A percentile compares a stretch with the other conserved stretches of the same genome.
These are phyloP conservation scores for Botrylloides violaceus DNA, from an alignment of 23 tunicate species.

Conservation along the genomic window DNA sequence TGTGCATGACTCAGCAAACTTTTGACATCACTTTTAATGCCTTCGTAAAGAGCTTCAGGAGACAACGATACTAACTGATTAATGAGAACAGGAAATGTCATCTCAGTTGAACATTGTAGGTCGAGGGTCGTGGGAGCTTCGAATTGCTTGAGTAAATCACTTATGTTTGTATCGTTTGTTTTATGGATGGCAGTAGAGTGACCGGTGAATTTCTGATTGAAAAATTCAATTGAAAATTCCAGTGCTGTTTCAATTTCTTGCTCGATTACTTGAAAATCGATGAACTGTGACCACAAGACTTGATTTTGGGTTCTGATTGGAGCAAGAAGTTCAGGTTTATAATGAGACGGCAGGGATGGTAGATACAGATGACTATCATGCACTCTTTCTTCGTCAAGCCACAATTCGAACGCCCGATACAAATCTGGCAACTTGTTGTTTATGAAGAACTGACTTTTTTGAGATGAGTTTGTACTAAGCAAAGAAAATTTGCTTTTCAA, in stretches of 20 bases:
- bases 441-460: not conserved
- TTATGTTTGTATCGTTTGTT: constrained; percentile 29
- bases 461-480: not conserved
- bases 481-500: not conserved
- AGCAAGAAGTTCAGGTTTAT: constrained; percentile 52
- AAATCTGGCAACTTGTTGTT: not conserved
- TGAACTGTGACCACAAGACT: not conserved
- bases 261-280: constrained; percentile 4
- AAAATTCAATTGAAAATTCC: constrained; percentile 13
- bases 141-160: constrained; percentile 54
- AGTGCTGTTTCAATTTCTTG: not conserved
- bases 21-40: constrained; percentile 5
- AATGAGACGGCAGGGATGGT: constrained; percentile 77
- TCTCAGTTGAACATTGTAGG: not conserved
- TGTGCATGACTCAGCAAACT: not conserved
- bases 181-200: not conserved
- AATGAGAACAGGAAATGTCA: constrained; percentile 8
- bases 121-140: constrained; percentile 55
- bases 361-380: constrained; percentile 74
- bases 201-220: constrained; percentile 1
- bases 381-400: constrained; percentile 72
- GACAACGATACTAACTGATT: not conserved
- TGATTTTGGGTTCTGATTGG: constrained; percentile 35
- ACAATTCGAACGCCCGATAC: constrained; percentile 54
- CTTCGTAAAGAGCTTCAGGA: constrained; percentile 1